These are phyloP conservation scores for Andrena minutula DNA, from an alignment of 2,888 invertebrate species.

Conservation along the genomic window DNA sequence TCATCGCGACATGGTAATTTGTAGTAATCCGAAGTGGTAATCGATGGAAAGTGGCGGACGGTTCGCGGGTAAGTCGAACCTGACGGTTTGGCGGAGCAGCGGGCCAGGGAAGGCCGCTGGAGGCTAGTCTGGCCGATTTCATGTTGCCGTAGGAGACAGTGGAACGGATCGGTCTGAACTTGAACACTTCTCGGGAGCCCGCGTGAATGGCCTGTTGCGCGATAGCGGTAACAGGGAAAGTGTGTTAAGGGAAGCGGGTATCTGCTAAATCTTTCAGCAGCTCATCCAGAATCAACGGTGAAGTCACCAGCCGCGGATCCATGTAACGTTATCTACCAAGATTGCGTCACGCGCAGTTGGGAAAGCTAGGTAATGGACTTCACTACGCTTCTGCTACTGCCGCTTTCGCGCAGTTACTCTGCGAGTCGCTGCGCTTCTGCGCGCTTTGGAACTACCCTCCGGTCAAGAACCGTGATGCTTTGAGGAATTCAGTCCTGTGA, in stretches of 20 bases:
- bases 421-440: not conserved
- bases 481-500: no score
- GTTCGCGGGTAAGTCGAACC: not conserved
- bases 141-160: no score
- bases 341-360: conserved; percentile 3
- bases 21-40: conserved; percentile 3
- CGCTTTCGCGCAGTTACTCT: not conserved
- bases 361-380: conserved; percentile 29
- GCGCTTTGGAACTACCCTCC: no score
- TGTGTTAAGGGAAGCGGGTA: not conserved
- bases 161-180: no score
- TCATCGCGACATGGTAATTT: not conserved
- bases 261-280: conserved; percentile 16
- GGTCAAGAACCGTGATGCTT: no score
- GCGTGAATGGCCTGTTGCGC: not conserved
- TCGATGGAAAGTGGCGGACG: not conserved
- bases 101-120: not conserved
- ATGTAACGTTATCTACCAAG: conserved; percentile 12
- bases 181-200: no score
- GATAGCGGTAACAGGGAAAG: conserved; percentile 6
- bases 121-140: not conserved
- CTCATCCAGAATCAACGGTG: not conserved
- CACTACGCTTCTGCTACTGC: not conserved
- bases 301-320: not conserved
- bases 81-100: not conserved